Evolutionary conservation across 1,140 invertebrate species (phyloP).

Genomic region (Hylaeus anthracinus): DNA sequence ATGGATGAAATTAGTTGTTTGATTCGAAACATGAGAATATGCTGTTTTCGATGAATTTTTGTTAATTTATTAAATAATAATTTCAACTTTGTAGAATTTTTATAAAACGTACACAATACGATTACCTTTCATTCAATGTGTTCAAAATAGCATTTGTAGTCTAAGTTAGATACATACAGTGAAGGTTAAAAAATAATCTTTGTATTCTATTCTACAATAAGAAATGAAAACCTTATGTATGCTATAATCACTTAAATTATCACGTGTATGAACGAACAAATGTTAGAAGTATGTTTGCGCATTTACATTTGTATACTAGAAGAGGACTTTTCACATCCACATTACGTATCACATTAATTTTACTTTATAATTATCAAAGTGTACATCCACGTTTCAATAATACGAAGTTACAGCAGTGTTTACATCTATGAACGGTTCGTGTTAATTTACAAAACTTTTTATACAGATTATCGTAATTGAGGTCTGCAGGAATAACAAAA

Average conservation of each 20-base stretch:
- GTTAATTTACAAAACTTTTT: slow-evolving; percentile 72
- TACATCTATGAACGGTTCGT: slow-evolving; percentile 47
- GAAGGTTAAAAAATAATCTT: slow-evolving; percentile 38
- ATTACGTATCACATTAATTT: slow-evolving; percentile 52
- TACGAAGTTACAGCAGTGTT: slow-evolving; percentile 50
- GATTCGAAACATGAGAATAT: not conserved
- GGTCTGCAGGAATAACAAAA: slow-evolving; percentile 31
- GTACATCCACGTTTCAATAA: slow-evolving; percentile 59
- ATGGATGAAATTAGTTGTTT: not conserved
- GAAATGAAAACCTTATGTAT: slow-evolving; percentile 31
- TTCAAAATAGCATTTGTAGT: slow-evolving; percentile 29
- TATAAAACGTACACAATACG: slow-evolving; percentile 24
- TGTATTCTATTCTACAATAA: slow-evolving; percentile 25
- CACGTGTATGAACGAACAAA: slow-evolving; percentile 12
- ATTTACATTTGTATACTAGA: slow-evolving; percentile 45
- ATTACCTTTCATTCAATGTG: slow-evolving; percentile 7
- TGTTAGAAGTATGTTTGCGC: slow-evolving; percentile 14
- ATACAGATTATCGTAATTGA: slow-evolving; percentile 52
- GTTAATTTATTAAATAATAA: slow-evolving; percentile 37
- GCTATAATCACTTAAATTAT: slow-evolving; percentile 28
- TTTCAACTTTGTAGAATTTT: slow-evolving; percentile 15
- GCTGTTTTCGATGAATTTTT: not conserved
- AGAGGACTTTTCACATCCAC: slow-evolving; percentile 33
- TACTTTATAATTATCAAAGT: slow-evolving; percentile 63
- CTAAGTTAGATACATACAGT: slow-evolving; percentile 29